Evolutionary conservation across 1,140 invertebrate species (phyloP).

Genomic region (Lordiphosa mommai): DNA sequence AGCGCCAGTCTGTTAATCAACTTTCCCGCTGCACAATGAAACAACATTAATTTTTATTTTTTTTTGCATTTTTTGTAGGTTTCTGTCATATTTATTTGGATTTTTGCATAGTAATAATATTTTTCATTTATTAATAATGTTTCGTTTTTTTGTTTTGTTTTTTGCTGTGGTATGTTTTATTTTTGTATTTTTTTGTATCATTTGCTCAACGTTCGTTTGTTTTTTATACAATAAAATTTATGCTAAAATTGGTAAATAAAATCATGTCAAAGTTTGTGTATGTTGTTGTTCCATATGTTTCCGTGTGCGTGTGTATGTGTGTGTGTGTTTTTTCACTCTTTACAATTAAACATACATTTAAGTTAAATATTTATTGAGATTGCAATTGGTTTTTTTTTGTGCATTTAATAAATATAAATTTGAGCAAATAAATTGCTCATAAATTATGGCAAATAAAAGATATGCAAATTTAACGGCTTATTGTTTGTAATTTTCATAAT

Average conservation of each 20-base stretch:
- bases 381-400: constrained; percentile 13
- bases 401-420: constrained; percentile 33
- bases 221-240: constrained; percentile 69
- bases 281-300: constrained; percentile 17
- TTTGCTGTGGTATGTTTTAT: constrained; percentile 3
- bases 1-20: constrained; percentile 27
- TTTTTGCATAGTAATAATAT: constrained; percentile 73
- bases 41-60: constrained; percentile 17
- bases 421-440: constrained; percentile 44
- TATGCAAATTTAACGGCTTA: constrained; percentile 14
- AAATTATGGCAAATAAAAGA: constrained; percentile 52
- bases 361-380: constrained; percentile 50
- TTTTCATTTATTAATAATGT: constrained; percentile 56
- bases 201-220: constrained; percentile 35
- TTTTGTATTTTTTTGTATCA: constrained; percentile 9
- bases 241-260: constrained; percentile 68
- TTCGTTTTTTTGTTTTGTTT: constrained; percentile 27
- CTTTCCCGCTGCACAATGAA: constrained; percentile 1
- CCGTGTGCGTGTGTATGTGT: constrained; percentile 23
- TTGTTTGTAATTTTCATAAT: too few relatives aligned
- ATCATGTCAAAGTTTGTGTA: constrained; percentile 59
- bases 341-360: constrained; percentile 43
- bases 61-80: constrained; percentile 17
- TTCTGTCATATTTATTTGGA: constrained; percentile 65
- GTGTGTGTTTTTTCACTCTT: constrained; percentile 23